A percentile compares a stretch with the other conserved stretches of the same genome.
These are phyloP conservation scores for Phocoena phocoena DNA, from an alignment of 2,113 vertebrate genomes.

Conservation along the genomic window DNA sequence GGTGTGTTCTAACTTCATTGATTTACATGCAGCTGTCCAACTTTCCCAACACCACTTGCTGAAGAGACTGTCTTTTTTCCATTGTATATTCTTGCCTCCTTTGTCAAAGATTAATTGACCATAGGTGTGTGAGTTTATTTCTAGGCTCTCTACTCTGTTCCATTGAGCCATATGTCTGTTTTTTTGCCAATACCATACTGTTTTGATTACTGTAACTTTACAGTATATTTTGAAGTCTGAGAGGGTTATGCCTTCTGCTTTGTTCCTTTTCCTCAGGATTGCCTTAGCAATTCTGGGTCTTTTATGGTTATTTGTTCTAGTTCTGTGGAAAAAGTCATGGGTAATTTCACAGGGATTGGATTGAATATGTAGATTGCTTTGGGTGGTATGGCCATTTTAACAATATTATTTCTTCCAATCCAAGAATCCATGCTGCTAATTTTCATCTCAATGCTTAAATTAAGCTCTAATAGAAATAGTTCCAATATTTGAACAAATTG, in stretches of 20 bases:
- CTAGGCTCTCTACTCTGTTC: background rate
- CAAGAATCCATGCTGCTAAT: background rate
- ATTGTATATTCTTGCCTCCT: background rate
- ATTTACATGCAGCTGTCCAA: background rate
- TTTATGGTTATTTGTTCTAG: background rate
- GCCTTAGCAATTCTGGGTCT: background rate
- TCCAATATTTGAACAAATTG: conserved; percentile 28
- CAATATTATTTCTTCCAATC: background rate
- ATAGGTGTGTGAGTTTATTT: background rate
- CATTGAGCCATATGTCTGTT: background rate
- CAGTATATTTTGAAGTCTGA: background rate
- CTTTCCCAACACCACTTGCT: background rate
- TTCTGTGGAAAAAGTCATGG: background rate
- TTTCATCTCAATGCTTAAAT: conserved; percentile 1
- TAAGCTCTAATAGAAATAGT: background rate
- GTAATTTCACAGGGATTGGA: background rate
- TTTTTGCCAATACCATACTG: background rate
- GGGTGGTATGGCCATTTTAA: background rate
- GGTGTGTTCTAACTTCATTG: background rate
- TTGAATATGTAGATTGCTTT: background rate
- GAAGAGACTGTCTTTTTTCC: background rate
- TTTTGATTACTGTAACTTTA: background rate
- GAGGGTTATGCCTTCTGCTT: background rate
- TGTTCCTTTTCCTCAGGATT: background rate
- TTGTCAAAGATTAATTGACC: background rate